Evolutionary conservation across 2,888 invertebrate genomes (phyloP).

Genomic region (Drosophila vallismaia): DNA sequence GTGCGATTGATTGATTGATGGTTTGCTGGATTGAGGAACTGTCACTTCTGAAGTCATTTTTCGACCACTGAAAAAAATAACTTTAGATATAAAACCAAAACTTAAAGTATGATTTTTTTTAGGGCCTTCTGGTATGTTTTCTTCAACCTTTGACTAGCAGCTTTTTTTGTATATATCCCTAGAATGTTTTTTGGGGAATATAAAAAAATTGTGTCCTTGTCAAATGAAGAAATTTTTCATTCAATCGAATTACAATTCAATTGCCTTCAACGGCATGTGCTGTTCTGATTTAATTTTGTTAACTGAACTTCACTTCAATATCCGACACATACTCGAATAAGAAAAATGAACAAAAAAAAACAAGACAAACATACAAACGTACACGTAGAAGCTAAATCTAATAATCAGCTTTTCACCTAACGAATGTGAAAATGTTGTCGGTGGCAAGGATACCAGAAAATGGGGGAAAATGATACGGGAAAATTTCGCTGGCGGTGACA

Average conservation of each 20-base stretch:
- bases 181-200: no score
- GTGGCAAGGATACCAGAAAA: conserved; percentile 9
- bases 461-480: conserved; percentile 1
- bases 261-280: conserved; percentile 55
- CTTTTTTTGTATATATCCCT: no score
- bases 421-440: conserved; percentile 25
- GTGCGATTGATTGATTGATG: conserved; percentile 26
- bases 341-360: conserved; percentile 4
- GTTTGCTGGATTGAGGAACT: conserved; percentile 7
- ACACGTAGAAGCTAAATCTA: conserved; percentile 50
- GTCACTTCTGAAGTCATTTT: conserved; percentile 17
- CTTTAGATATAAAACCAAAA: neutral
- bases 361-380: conserved; percentile 7
- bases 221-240: conserved; percentile 29
- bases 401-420: conserved; percentile 58
- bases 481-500: conserved; percentile 55
- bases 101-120: no score
- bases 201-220: neutral
- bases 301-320: neutral
- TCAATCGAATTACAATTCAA: conserved; percentile 66
- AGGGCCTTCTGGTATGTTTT: no score
- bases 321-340: conserved; percentile 12
- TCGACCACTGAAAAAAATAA: conserved; percentile 1
- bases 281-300: conserved; percentile 13
- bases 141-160: no score